phyloP scores from a whole-genome alignment of 35 echinoderm and acorn worm species.

The Holothuria glaberrima region DNA sequence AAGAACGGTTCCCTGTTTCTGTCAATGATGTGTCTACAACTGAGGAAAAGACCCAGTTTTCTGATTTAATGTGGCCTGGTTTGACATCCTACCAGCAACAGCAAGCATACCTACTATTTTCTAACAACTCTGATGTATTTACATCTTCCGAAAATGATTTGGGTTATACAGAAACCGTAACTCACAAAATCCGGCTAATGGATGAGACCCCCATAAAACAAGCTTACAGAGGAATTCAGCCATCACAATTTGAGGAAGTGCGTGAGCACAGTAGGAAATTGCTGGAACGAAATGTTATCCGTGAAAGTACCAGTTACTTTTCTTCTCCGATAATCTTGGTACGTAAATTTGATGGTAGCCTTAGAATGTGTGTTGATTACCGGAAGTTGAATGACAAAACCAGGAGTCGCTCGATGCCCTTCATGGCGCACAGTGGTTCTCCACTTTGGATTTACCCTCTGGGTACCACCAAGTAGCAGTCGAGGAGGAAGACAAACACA shows the following conservation, averaged over 20 bases:
- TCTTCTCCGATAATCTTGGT: constrained; percentile 75
- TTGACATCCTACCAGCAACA: background rate
- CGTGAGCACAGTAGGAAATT: constrained; percentile 23
- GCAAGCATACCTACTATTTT: background rate
- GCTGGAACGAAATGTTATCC: constrained; percentile 12
- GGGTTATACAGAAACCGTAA: constrained; percentile 2
- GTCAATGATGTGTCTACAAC: background rate
- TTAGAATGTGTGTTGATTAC: too few relatives aligned
- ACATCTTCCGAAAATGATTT: background rate
- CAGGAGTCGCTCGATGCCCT: constrained; percentile 30
- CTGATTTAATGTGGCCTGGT: background rate
- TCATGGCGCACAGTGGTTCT: constrained; percentile 44
- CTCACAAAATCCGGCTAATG: background rate
- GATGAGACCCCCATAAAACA: constrained; percentile 30
- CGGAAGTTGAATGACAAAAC: too few relatives aligned
- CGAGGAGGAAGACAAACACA: constrained; percentile 17
- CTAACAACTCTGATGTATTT: background rate
- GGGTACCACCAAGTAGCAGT: constrained; percentile 47
- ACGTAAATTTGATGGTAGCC: constrained; percentile 62
- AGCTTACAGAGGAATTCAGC: constrained; percentile 24
- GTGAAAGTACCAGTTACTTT: constrained; percentile 49
- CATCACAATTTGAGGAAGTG: constrained; percentile 47
- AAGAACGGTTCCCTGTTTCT: background rate
- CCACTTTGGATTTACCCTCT: too few relatives aligned
- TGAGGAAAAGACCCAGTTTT: too few relatives aligned